Evolutionary conservation across 2,888 invertebrate genomes (phyloP).

Genomic region (Amblyteles armatorius): DNA sequence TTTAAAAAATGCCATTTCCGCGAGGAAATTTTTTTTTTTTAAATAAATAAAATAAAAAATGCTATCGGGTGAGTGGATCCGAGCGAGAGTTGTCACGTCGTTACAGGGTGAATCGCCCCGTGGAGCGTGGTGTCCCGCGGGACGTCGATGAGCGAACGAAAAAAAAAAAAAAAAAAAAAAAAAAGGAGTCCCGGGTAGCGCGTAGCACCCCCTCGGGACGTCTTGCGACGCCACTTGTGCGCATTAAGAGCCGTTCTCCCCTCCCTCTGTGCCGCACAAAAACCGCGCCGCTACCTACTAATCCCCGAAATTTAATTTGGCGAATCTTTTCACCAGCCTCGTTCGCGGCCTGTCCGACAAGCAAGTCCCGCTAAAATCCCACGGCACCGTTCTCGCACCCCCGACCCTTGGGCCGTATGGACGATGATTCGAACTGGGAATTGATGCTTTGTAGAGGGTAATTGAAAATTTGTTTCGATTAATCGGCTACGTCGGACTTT

Average conservation of each 20-base stretch:
- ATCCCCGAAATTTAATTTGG: conserved; percentile 84
- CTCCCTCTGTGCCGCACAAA: not conserved
- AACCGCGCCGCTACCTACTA: conserved; percentile 78
- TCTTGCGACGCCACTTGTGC: conserved; percentile 79
- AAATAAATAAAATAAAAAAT: conserved; percentile 20
- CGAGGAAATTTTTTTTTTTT: not conserved
- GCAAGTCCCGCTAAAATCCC: conserved; percentile 53
- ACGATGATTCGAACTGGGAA: conserved; percentile 82
- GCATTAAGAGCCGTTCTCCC: conserved; percentile 70
- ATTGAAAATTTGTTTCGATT: conserved; percentile 83
- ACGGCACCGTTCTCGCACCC: conserved; percentile 30
- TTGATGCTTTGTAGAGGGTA: conserved; percentile 82
- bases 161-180: not conserved
- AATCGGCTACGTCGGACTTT: conserved; percentile 36
- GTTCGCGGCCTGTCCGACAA: conserved; percentile 63
- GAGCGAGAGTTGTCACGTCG: conserved; percentile 73
- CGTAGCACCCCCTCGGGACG: conserved; percentile 83
- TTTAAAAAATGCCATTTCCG: not conserved
- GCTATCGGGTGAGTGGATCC: conserved; percentile 38
- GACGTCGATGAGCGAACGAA: conserved; percentile 59
- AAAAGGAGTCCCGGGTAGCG: conserved; percentile 70
- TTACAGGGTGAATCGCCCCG: conserved; percentile 67
- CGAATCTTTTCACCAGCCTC: conserved; percentile 81
- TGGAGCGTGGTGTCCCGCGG: conserved; percentile 51
- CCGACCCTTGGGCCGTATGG: not conserved